Conservation (phyloP, 2,797 vertebrate genomes). For the Mus minutoides region DNA sequence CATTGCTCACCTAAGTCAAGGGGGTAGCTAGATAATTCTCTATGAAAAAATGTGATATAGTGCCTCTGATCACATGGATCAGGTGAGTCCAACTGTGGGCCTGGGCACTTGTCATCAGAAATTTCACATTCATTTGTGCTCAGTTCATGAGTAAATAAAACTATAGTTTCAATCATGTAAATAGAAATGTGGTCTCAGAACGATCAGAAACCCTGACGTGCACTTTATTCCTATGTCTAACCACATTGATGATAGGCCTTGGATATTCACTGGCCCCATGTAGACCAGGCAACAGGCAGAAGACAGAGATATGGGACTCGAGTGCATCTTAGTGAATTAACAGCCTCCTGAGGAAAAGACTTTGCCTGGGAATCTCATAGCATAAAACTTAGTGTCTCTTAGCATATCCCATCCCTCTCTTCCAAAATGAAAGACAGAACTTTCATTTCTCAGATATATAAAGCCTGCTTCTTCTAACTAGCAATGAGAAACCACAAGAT, state of each 20-base stretch:
- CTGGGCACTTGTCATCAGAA: background rate
- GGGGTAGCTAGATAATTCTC: background rate
- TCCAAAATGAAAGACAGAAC: background rate
- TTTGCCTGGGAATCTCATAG: background rate
- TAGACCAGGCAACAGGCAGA: background rate
- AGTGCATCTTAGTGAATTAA: background rate
- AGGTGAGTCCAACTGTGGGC: background rate
- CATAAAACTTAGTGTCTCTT: background rate
- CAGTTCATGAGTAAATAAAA: background rate
- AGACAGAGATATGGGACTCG: background rate
- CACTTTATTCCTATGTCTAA: background rate
- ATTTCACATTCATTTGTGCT: background rate
- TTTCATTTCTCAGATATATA: background rate
- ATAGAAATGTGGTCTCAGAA: background rate
- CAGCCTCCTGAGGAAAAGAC: background rate
- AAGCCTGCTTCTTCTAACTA: background rate
- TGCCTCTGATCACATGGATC: background rate
- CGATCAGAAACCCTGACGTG: background rate
- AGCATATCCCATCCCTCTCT: background rate
- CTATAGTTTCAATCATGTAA: background rate
- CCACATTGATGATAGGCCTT: accelerated
- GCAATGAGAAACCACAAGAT: background rate
- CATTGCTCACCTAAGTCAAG: background rate
- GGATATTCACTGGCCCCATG: background rate
- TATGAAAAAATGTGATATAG: background rate